Conservation (phyloP, 1,140 invertebrate species). For the Gyrodactylus bullatarudis region DNA sequence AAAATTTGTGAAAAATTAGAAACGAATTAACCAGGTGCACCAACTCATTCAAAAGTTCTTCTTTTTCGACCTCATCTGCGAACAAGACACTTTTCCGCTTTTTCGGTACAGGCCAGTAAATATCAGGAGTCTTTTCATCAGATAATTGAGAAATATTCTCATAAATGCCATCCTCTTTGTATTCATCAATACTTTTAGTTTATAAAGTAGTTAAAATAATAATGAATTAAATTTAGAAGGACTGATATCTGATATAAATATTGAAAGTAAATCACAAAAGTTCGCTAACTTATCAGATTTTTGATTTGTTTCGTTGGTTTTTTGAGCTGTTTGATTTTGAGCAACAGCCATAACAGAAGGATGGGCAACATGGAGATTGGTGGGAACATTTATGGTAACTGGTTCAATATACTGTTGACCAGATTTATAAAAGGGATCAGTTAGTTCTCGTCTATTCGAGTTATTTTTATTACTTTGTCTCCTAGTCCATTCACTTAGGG, state of each 20-base stretch:
- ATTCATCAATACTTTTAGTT: no score
- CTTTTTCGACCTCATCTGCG: not conserved
- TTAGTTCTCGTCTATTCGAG: not conserved
- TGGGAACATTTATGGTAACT: not conserved
- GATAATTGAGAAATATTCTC: no score
- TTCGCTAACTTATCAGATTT: not conserved
- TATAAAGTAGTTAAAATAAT: no score
- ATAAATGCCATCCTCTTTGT: no score
- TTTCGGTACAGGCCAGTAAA: not conserved
- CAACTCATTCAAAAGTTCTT: not conserved
- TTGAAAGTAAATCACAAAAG: not conserved
- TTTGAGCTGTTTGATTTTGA: not conserved
- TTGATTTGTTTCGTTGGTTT: not conserved
- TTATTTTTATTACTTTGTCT: not conserved
- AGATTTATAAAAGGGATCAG: not conserved
- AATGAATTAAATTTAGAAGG: no score
- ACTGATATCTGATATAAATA: no score
- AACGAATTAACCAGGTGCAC: no score
- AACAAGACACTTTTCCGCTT: not conserved
- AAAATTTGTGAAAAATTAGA: not conserved
- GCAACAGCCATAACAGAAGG: not conserved
- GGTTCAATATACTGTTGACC: not conserved
- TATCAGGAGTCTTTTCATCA: no score
- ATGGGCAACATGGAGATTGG: not conserved
- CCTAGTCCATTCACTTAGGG: not conserved